These are phyloP conservation scores for Hypsibius dujardini DNA, from an alignment of 1,140 invertebrate genomes.

Conservation along the genomic window DNA sequence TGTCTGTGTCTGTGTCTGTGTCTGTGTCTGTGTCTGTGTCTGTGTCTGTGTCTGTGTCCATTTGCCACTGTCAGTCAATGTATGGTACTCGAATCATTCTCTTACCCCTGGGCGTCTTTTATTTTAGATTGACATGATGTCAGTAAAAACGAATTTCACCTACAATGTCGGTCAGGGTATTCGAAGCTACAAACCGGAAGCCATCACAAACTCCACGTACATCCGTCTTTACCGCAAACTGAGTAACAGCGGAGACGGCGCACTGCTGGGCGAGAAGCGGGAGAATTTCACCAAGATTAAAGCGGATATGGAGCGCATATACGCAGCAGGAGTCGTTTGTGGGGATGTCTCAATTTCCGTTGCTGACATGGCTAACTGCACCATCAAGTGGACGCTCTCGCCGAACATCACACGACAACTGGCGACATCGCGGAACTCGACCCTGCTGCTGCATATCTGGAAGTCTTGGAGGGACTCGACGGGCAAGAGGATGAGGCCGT, in stretches of 20 bases:
- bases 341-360: constrained; percentile 27
- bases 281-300: neutral
- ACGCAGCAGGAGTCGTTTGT: constrained; percentile 59
- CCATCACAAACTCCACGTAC: neutral
- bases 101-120: neutral
- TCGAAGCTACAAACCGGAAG: neutral
- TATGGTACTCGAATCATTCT: too few species aligned
- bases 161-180: neutral
- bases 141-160: neutral
- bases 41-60: too few species aligned
- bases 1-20: too few species aligned
- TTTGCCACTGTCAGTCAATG: too few species aligned
- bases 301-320: constrained; percentile 53
- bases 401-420: neutral
- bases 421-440: constrained; percentile 2
- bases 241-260: neutral
- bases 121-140: neutral
- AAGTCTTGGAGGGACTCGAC: constrained; percentile 15
- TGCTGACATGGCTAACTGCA: neutral
- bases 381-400: neutral
- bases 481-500: neutral
- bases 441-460: constrained; percentile 7
- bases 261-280: neutral
- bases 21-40: too few species aligned
- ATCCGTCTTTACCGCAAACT: neutral